A percentile compares a stretch with the other conserved stretches of the same genome.
These are phyloP conservation scores for Cordylochernes scorpioides DNA, from an alignment of 2,888 invertebrate genomes.

Conservation along the genomic window DNA sequence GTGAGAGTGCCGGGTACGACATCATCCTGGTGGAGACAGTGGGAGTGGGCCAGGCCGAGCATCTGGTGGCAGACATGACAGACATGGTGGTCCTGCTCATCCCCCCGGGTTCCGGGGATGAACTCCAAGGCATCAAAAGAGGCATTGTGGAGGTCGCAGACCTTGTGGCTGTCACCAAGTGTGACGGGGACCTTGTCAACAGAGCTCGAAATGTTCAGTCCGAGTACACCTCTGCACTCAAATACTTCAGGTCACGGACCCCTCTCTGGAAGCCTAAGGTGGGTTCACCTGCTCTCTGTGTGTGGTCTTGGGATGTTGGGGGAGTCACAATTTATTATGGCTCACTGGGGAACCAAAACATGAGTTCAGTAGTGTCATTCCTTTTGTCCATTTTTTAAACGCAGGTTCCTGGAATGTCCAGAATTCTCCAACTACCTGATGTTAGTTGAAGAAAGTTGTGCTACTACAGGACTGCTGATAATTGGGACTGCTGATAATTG, in stretches of 20 bases:
- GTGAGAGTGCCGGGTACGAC: conserved; percentile 32
- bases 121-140: conserved; percentile 31
- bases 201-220: conserved; percentile 26
- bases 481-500: too few relatives aligned
- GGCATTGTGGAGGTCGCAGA: conserved; percentile 31
- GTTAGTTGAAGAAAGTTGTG: too few relatives aligned
- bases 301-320: too few relatives aligned
- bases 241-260: conserved; percentile 23
- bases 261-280: conserved; percentile 25
- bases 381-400: too few relatives aligned
- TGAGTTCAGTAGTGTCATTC: too few relatives aligned
- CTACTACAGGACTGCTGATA: too few relatives aligned
- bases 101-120: conserved; percentile 27
- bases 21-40: conserved; percentile 32
- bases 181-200: conserved; percentile 29
- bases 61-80: conserved; percentile 27
- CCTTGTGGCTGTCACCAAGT: conserved; percentile 29
- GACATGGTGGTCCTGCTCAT: conserved; percentile 28
- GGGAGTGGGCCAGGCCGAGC: conserved; percentile 27
- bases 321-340: too few relatives aligned
- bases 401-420: too few relatives aligned
- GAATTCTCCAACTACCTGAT: too few relatives aligned
- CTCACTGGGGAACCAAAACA: too few relatives aligned
- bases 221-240: conserved; percentile 29
- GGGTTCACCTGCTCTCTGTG: neutral